These are phyloP conservation scores for Cepaea hortensis DNA, from an alignment of 2,888 invertebrate genomes.

Conservation along the genomic window DNA sequence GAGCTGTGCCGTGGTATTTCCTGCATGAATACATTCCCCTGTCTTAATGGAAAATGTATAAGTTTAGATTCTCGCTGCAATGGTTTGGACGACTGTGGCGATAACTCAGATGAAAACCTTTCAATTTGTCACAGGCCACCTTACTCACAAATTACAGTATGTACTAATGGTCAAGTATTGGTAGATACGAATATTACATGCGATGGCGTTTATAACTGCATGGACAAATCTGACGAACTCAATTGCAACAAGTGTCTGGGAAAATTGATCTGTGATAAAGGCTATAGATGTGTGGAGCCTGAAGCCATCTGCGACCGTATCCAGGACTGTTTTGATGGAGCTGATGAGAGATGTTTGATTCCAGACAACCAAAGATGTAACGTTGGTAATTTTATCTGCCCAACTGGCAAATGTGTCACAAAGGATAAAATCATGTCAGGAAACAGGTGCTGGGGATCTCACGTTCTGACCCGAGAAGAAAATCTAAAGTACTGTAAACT, in stretches of 20 bases:
- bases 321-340: neutral
- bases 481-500: neutral
- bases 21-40: neutral
- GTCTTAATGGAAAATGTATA: neutral
- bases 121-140: too few relatives aligned
- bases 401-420: neutral
- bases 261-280: neutral
- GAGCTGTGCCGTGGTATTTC: neutral
- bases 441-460: neutral
- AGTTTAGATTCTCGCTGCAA: neutral
- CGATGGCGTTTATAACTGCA: constrained; percentile 15
- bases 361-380: neutral
- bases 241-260: neutral
- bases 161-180: neutral
- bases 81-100: neutral
- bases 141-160: too few relatives aligned
- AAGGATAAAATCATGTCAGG: neutral
- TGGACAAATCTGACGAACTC: constrained; percentile 9
- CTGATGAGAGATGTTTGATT: neutral
- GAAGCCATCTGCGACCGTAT: neutral
- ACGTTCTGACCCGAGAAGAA: too few relatives aligned
- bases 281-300: neutral
- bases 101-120: neutral
- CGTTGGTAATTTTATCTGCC: neutral
- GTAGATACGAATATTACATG: neutral